These are phyloP conservation scores for Tenthredo distinguenda DNA, from an alignment of 2,888 invertebrate genomes.

Conservation along the genomic window DNA sequence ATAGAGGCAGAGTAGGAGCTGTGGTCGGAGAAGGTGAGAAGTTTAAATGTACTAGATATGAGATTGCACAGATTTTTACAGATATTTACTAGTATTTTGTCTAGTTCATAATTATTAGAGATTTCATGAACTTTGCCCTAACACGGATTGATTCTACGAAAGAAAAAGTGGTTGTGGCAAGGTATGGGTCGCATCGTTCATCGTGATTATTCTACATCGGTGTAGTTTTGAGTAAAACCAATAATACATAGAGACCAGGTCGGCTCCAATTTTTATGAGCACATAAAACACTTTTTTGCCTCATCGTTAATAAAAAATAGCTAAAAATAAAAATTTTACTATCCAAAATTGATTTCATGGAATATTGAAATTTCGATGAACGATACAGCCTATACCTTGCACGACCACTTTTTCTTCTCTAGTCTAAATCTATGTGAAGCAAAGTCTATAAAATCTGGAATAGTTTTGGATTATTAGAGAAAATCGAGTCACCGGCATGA, in stretches of 20 bases:
- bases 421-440: neutral
- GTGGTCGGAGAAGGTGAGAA: conserved; percentile 89
- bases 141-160: too few species aligned
- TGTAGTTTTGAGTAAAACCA: neutral
- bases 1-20: conserved; percentile 91
- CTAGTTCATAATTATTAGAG: neutral
- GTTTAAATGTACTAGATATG: conserved; percentile 18
- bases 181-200: too few species aligned
- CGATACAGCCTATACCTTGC: neutral
- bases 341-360: neutral
- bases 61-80: neutral
- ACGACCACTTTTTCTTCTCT: neutral
- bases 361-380: neutral
- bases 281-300: neutral
- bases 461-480: neutral
- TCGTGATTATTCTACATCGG: neutral
- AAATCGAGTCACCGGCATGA: neutral
- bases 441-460: neutral
- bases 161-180: too few species aligned
- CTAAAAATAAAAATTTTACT: neutral
- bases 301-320: neutral
- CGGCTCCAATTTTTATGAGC: neutral
- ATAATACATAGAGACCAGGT: neutral
- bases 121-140: too few species aligned
- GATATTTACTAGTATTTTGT: neutral